Conservation (phyloP, 2,888 invertebrate genomes). For the Himalopsyche japonica region DNA sequence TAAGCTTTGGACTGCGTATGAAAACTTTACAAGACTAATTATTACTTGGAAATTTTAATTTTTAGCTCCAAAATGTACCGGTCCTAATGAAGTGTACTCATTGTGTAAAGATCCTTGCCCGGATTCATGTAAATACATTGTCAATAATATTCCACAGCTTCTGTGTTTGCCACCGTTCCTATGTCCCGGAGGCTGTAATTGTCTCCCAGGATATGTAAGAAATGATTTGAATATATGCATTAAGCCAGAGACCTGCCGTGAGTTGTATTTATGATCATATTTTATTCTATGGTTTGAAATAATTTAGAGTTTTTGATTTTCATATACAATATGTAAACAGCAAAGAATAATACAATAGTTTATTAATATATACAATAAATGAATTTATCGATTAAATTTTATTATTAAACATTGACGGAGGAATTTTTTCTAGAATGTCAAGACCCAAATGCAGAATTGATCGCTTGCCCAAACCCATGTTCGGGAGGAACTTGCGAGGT, state of each 20-base stretch:
- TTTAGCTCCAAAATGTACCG: constrained; percentile 7
- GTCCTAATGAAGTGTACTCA: constrained; percentile 10
- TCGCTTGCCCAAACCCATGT: constrained; percentile 26
- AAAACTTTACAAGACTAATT: too few relatives aligned
- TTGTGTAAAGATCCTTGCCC: constrained; percentile 19
- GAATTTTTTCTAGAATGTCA: constrained; percentile 8
- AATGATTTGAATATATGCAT: constrained; percentile 14
- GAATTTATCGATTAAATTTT: too few relatives aligned
- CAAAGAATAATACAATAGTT: too few relatives aligned
- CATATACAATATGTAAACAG: too few relatives aligned
- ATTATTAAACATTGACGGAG: too few relatives aligned
- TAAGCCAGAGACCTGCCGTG: constrained; percentile 14
- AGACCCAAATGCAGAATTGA: constrained; percentile 28
- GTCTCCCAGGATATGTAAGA: constrained; percentile 18
- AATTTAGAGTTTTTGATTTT: too few relatives aligned
- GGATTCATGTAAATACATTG: constrained; percentile 14
- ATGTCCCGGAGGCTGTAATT: constrained; percentile 24
- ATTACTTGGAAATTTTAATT: not conserved
- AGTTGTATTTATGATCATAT: not conserved
- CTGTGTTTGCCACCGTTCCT: not conserved
- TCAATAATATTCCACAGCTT: not conserved
- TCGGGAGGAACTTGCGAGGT: constrained; percentile 26
- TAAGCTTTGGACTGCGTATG: too few relatives aligned
- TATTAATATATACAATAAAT: too few relatives aligned
- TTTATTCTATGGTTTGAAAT: too few relatives aligned